Conservation (phyloP, 2,113 vertebrate genomes). For the Rana temporaria region DNA sequence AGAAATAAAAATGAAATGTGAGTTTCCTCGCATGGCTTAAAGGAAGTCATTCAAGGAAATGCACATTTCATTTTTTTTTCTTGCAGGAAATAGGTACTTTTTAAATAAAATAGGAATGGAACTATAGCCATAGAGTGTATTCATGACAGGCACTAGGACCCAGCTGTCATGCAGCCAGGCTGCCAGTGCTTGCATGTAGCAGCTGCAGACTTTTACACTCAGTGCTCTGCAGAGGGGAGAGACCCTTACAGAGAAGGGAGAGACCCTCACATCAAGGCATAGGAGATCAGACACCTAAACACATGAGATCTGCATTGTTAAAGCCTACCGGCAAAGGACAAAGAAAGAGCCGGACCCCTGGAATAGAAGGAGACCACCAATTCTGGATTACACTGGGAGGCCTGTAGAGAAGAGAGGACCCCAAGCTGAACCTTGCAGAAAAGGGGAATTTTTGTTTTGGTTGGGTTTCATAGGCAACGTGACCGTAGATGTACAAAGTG, state of each 20-base stretch:
- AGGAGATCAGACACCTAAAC: background rate
- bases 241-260: background rate
- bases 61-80: no score
- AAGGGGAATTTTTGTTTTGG: background rate
- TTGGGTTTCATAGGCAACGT: background rate
- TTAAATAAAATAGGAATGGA: no score
- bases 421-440: background rate
- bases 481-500: background rate
- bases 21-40: no score
- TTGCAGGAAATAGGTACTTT: no score
- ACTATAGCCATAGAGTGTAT: no score
- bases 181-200: constrained; percentile 18
- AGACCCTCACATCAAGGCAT: background rate
- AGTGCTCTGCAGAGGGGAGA: constrained; percentile 43
- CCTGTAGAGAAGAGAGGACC: constrained; percentile 9
- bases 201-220: constrained; percentile 34
- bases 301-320: background rate
- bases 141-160: constrained; percentile 38
- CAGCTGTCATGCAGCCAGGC: background rate
- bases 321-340: background rate
- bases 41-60: no score
- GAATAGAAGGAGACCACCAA: background rate
- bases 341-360: background rate
- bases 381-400: background rate
- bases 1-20: no score